Percentiles rank a stretch among this genome's conserved stretches.
These are phyloP conservation scores for Tigriopus japonicus DNA, from an alignment of 1,140 invertebrate genomes.

Conservation along the genomic window DNA sequence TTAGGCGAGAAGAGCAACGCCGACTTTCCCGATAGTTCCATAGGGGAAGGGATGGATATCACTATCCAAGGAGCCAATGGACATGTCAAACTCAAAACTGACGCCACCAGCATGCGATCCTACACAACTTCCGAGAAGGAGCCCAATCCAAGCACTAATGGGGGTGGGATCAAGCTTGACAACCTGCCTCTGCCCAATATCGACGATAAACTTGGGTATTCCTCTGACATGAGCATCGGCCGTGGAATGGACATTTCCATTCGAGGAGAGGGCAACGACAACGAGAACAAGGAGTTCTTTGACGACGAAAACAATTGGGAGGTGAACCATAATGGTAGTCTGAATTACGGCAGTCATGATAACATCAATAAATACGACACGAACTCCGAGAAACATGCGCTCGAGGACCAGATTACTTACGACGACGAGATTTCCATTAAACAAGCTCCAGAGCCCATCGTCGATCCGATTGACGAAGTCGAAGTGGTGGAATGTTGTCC, in stretches of 20 bases:
- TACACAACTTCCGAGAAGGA: not conserved
- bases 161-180: not conserved
- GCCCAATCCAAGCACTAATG: not conserved
- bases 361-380: no score
- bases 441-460: not conserved
- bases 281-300: not conserved
- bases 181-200: not conserved
- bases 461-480: slow-evolving; percentile 13
- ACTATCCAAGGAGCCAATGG: slow-evolving; percentile 12
- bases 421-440: not conserved
- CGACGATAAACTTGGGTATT: slow-evolving; percentile 1
- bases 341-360: not conserved
- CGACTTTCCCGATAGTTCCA: not conserved
- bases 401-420: not conserved
- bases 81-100: not conserved
- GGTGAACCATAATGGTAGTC: not conserved
- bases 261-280: not conserved
- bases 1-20: slow-evolving; percentile 2
- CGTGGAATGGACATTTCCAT: slow-evolving; percentile 14
- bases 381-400: not conserved
- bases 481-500: slow-evolving; percentile 13
- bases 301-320: not conserved
- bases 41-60: slow-evolving; percentile 11
- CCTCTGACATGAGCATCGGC: slow-evolving; percentile 14
- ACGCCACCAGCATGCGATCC: not conserved